These are phyloP conservation scores for Linyphia triangularis DNA, from an alignment of 2,888 invertebrate species.

Conservation along the genomic window DNA sequence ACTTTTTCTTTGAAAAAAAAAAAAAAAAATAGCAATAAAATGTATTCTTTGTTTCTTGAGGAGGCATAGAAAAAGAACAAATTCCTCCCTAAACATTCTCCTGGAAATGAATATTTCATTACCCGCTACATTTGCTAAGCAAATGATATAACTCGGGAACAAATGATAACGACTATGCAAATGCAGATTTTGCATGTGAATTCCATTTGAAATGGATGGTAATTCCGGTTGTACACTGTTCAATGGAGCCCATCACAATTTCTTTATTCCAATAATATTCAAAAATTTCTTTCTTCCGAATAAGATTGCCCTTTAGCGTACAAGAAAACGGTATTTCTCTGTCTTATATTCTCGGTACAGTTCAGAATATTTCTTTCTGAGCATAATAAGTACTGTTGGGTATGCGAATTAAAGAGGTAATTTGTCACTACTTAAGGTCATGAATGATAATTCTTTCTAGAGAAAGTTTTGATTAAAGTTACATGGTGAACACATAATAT, in stretches of 20 bases:
- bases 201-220: conserved; percentile 53
- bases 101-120: conserved; percentile 65
- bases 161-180: conserved; percentile 67
- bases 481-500: too few species aligned
- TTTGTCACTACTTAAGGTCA: too few species aligned
- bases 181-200: conserved; percentile 67
- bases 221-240: conserved; percentile 27
- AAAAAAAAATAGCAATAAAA: neutral
- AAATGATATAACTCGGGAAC: conserved; percentile 52
- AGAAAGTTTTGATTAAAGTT: too few species aligned
- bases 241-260: conserved; percentile 45
- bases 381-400: too few species aligned
- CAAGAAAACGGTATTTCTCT: conserved; percentile 22
- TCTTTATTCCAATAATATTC: conserved; percentile 38
- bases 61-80: neutral
- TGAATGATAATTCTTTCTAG: too few species aligned
- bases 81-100: conserved; percentile 18
- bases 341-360: too few species aligned
- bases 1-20: conserved; percentile 40
- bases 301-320: conserved; percentile 25
- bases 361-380: too few species aligned
- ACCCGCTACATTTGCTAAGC: conserved; percentile 53
- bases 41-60: neutral
- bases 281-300: conserved; percentile 3
- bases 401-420: too few species aligned